A percentile compares a stretch with the other conserved stretches of the same genome.
These are phyloP conservation scores for Drosophila quinaria DNA, from an alignment of 2,888 invertebrate genomes.

Conservation along the genomic window DNA sequence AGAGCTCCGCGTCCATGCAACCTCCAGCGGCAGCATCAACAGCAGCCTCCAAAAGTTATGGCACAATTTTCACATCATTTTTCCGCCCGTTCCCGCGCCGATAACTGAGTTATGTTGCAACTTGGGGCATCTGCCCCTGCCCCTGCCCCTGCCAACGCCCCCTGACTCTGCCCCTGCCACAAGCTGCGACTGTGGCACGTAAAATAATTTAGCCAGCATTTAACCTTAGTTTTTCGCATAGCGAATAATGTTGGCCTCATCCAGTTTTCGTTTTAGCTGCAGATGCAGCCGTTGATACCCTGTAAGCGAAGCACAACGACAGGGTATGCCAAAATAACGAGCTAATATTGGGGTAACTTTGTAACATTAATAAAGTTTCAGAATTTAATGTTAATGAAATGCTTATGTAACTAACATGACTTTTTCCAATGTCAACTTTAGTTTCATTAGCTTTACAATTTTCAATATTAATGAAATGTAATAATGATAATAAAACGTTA, in stretches of 20 bases:
- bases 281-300: conserved; percentile 8
- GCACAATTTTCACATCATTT: conserved; percentile 83
- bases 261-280: conserved; percentile 6
- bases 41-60: conserved; percentile 71
- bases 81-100: conserved; percentile 55
- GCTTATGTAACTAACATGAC: no score
- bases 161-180: not conserved
- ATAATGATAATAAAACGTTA: not conserved
- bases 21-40: conserved; percentile 38
- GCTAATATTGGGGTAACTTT: not conserved
- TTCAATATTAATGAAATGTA: not conserved
- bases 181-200: conserved; percentile 71
- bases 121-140: conserved; percentile 44
- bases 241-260: conserved; percentile 32
- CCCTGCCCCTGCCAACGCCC: not conserved
- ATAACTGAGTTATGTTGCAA: conserved; percentile 77
- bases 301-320: not conserved
- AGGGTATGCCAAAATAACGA: not conserved
- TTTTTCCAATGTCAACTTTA: no score
- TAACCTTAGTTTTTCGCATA: conserved; percentile 79
- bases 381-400: no score
- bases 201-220: conserved; percentile 84
- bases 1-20: conserved; percentile 28
- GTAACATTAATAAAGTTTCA: no score
- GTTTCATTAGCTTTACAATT: not conserved